phyloP scores from a whole-genome alignment of 2,888 invertebrate genomes.

The Deroplatys truncata region DNA sequence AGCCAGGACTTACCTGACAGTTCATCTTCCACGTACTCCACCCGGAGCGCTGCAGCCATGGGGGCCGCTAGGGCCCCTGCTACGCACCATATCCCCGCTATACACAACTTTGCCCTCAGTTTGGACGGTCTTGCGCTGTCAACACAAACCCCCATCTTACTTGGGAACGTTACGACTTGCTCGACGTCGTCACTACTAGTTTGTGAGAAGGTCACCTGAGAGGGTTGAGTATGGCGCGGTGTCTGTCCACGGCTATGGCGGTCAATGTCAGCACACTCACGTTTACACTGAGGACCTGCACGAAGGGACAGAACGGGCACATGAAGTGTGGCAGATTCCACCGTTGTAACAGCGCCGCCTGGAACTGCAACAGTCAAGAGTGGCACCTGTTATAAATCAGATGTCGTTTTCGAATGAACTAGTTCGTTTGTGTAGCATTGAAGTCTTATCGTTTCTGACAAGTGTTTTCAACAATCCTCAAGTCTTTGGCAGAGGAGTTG shows the following conservation, averaged over 20 bases:
- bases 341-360: constrained; percentile 79
- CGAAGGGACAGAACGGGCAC: constrained; percentile 85
- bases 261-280: constrained; percentile 87
- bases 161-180: neutral
- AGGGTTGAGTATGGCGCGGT: constrained; percentile 71
- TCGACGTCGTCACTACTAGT: no score
- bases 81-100: constrained; percentile 70
- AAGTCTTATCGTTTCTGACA: no score
- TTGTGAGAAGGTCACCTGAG: constrained; percentile 51
- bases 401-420: no score
- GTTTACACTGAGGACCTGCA: constrained; percentile 79
- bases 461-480: no score
- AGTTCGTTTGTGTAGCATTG: no score
- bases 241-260: constrained; percentile 81
- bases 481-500: no score
- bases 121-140: constrained; percentile 69
- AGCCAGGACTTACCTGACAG: constrained; percentile 37
- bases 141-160: constrained; percentile 36
- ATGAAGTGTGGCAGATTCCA: constrained; percentile 84
- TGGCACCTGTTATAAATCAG: no score
- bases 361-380: constrained; percentile 58
- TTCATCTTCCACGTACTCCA: constrained; percentile 35
- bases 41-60: constrained; percentile 60
- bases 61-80: constrained; percentile 65
- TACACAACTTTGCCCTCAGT: constrained; percentile 65